phyloP scores from a whole-genome alignment of 1,140 invertebrate species.

The Cryptotermes secundus region DNA sequence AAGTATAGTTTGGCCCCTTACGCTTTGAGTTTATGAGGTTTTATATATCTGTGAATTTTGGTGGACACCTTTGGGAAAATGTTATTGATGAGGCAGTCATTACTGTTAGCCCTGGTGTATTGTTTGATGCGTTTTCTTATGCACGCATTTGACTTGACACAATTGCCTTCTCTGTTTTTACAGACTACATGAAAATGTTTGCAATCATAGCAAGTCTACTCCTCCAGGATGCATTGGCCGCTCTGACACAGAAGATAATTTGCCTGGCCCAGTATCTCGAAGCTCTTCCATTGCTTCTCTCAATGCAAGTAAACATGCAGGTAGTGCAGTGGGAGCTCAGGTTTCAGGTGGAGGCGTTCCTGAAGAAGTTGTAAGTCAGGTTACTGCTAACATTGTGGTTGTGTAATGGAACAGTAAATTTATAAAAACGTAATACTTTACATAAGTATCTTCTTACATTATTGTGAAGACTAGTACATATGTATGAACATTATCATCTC shows the following conservation, averaged over 20 bases:
- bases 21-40: too few relatives aligned
- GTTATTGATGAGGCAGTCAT: too few relatives aligned
- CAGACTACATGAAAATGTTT: conserved; percentile 50
- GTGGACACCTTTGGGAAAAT: too few relatives aligned
- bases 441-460: too few relatives aligned
- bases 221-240: conserved; percentile 16
- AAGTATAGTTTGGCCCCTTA: too few relatives aligned
- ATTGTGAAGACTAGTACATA: too few relatives aligned
- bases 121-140: too few relatives aligned
- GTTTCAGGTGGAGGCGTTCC: neutral
- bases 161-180: conserved; percentile 58
- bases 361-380: neutral
- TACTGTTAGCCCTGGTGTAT: too few relatives aligned
- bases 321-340: conserved; percentile 31
- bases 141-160: neutral
- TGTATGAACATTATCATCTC: too few relatives aligned
- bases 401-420: too few relatives aligned
- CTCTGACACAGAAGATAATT: conserved; percentile 41
- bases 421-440: too few relatives aligned
- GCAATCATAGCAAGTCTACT: conserved; percentile 29
- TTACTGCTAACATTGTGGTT: neutral
- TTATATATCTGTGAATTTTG: too few relatives aligned
- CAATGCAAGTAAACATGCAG: conserved; percentile 41
- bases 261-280: conserved; percentile 47
- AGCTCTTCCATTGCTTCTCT: conserved; percentile 52